These are phyloP conservation scores for Propithecus deckenii DNA, from an alignment of 2,797 vertebrate species.

Conservation along the genomic window DNA sequence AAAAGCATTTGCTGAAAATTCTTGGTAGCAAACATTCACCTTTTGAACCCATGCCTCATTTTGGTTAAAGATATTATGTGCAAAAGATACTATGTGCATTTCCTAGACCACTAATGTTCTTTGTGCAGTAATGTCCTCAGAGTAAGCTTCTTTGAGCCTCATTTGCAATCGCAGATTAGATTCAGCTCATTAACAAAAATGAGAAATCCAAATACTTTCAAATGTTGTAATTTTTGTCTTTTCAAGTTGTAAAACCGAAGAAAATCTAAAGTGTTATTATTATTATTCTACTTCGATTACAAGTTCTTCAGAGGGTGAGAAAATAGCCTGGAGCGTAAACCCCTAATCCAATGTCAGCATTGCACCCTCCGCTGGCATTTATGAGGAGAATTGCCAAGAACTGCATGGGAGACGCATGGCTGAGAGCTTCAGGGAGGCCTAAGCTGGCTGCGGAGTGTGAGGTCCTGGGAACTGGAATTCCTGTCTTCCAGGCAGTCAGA, in stretches of 20 bases:
- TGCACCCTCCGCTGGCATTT: slow-evolving; percentile 55
- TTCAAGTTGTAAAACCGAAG: slow-evolving; percentile 56
- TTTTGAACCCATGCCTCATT: not conserved
- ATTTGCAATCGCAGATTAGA: slow-evolving; percentile 47
- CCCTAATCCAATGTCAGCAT: slow-evolving; percentile 35
- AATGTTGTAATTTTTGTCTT: slow-evolving; percentile 53
- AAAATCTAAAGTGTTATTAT: slow-evolving; percentile 47
- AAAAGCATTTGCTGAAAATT: not conserved
- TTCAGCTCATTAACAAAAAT: slow-evolving; percentile 40
- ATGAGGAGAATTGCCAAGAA: slow-evolving; percentile 13
- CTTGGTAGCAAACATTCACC: not conserved
- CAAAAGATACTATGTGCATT: not conserved
- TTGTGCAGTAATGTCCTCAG: not conserved
- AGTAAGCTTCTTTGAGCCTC: not conserved
- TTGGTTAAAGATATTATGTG: not conserved
- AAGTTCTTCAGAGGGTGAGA: slow-evolving; percentile 65
- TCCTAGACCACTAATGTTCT: not conserved
- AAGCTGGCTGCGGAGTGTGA: slow-evolving; percentile 54
- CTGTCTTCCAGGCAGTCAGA: slow-evolving; percentile 47
- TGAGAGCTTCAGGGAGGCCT: slow-evolving; percentile 60
- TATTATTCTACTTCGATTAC: slow-evolving; percentile 54
- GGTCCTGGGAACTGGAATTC: slow-evolving; percentile 64
- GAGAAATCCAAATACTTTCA: slow-evolving; percentile 28
- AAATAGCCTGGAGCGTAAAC: slow-evolving; percentile 52
- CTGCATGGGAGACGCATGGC: slow-evolving; percentile 17